phyloP scores from a whole-genome alignment of 2,113 vertebrate genomes.

The Euleptes europaea region DNA sequence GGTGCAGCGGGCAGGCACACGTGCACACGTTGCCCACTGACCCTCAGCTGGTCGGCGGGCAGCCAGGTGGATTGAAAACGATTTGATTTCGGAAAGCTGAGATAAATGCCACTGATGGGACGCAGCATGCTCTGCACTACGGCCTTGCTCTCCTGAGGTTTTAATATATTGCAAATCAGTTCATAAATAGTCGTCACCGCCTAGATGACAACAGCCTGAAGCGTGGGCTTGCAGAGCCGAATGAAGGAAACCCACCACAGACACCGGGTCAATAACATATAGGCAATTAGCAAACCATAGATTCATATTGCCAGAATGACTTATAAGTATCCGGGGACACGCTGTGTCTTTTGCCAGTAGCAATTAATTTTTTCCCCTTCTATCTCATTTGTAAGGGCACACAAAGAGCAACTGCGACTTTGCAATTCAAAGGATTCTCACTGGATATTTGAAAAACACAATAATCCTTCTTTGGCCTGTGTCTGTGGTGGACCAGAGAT shows the following conservation, averaged over 20 bases:
- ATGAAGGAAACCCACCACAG: background rate
- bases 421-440: background rate
- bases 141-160: background rate
- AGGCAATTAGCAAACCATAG: background rate
- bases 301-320: background rate
- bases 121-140: background rate
- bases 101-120: background rate
- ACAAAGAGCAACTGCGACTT: background rate
- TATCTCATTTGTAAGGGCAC: background rate
- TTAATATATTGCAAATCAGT: background rate
- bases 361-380: background rate
- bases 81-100: conserved; percentile 9
- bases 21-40: no score
- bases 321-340: background rate
- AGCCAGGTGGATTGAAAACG: background rate
- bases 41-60: no score
- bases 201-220: background rate
- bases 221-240: background rate
- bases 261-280: background rate
- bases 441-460: background rate
- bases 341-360: background rate
- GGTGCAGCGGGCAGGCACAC: no score
- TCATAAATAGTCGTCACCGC: conserved; percentile 9
- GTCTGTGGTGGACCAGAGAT: no score
- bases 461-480: no score